Evolutionary conservation across 2,888 invertebrate species (phyloP), one percentile per base, ranked within the genome.

Genomic region (Lissocephala sabroskyi): DNA sequence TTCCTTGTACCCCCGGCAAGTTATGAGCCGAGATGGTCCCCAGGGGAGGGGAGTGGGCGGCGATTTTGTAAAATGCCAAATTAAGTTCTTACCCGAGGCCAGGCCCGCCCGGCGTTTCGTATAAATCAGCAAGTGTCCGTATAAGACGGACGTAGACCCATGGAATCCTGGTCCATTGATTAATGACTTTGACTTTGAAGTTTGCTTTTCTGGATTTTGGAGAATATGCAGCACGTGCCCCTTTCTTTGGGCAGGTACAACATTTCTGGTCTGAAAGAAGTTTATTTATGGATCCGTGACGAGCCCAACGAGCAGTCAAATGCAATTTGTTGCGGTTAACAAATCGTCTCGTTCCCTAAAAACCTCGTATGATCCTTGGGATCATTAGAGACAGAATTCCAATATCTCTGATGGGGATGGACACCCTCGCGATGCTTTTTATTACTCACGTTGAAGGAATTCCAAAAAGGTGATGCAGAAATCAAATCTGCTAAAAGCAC

Each of bases 311-410:
- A 52, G 55, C 55, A 51, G 67, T n/a, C n/a, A n/a, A 57, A 60
- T 75, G 71, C 71, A 77, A 73, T 73, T 73, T 73, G 71, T 73
- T 78, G 71, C 70, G 71, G 71, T 60, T 78, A 73, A 73, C 71
- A 73, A 73, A 71, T 71, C 78, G 70, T 60, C 26, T n/a, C n/a
- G 23, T 10, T 10, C 17, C 61, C 71, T 45, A 75, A 67, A 68
- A 75, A 67, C 66, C 50, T 60, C 46, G 30, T 13, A 35, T 16
- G 16, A 35, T 14, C 13, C 13, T n/a, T 3, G 9, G 19, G 55
- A 71, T 75, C 76, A 71, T 75, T 71, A 71, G 76, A 63, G 56
- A 41, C 41, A 17, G 29, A 47, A 46, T 49, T 28, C 50, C 29
- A 42, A 29, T n/a, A 30, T 14, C 14, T 14, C 35, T 28, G 32